Evolutionary conservation across 2,113 vertebrate genomes (phyloP).

Genomic region (Herpailurus yagouaroundi): DNA sequence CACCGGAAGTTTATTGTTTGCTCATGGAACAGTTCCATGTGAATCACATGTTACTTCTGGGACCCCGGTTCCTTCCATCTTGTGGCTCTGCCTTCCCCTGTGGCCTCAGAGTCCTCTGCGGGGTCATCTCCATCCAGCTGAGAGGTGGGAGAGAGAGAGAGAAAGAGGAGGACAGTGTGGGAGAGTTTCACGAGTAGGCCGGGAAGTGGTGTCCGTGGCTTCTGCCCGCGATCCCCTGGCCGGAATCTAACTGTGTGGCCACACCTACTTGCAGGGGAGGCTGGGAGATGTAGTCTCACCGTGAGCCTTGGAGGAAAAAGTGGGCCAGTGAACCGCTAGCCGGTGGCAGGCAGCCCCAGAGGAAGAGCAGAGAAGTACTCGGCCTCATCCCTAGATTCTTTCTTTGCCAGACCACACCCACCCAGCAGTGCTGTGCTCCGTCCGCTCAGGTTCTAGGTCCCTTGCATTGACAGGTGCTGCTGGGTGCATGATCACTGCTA

Average conservation of each 20-base stretch:
- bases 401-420: not conserved
- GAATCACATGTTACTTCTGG: not conserved
- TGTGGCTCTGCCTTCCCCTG: not conserved
- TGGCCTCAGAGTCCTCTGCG: not conserved
- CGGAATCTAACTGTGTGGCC: not conserved
- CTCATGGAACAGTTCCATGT: not conserved
- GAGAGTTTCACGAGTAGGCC: not conserved
- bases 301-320: not conserved
- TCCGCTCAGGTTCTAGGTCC: not conserved
- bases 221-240: too few relatives aligned
- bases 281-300: not conserved
- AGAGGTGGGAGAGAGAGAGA: not conserved
- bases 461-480: conserved; percentile 69
- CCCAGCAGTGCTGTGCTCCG: not conserved
- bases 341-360: not conserved
- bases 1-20: not conserved
- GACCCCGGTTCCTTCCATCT: not conserved
- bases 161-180: not conserved
- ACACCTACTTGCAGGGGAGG: not conserved
- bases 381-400: not conserved
- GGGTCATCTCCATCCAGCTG: not conserved
- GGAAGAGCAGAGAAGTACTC: not conserved
- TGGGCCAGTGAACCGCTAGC: not conserved
- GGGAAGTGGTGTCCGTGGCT: not conserved
- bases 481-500: conserved; percentile 68